Percentiles rank a stretch among this genome's conserved stretches.
These are phyloP conservation scores for Limnodromus scolopaceus DNA, from an alignment of 2,797 vertebrate species.

Conservation along the genomic window DNA sequence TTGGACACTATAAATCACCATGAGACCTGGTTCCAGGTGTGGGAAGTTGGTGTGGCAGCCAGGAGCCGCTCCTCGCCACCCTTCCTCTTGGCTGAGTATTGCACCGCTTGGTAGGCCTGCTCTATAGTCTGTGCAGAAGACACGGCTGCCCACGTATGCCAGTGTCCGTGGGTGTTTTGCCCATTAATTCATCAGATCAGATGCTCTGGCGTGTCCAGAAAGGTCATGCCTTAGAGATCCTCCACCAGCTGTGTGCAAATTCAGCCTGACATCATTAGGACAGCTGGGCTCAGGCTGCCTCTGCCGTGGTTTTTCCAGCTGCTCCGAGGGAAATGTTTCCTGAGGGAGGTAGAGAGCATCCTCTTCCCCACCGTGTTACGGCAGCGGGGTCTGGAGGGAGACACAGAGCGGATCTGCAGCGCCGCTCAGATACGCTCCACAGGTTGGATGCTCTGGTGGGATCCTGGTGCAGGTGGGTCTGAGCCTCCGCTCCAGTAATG, in stretches of 20 bases:
- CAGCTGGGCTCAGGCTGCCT: background rate
- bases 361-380: accelerated
- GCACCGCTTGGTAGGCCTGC: background rate
- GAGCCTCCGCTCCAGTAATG: accelerated
- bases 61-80: accelerated
- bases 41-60: background rate
- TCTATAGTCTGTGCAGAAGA: accelerated
- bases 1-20: background rate
- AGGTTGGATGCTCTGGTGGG: background rate
- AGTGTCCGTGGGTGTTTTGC: accelerated
- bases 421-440: background rate
- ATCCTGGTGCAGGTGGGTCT: background rate
- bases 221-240: background rate
- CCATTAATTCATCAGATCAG: accelerated
- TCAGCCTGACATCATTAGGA: background rate
- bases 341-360: background rate
- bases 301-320: background rate
- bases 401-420: accelerated
- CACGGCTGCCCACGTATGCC: accelerated
- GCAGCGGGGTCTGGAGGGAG: background rate
- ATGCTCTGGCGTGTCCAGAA: accelerated
- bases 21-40: background rate
- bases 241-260: background rate
- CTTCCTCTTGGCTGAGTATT: accelerated
- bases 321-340: background rate